Conservation (phyloP, 2,797 vertebrate genomes). For the Picus viridis region DNA sequence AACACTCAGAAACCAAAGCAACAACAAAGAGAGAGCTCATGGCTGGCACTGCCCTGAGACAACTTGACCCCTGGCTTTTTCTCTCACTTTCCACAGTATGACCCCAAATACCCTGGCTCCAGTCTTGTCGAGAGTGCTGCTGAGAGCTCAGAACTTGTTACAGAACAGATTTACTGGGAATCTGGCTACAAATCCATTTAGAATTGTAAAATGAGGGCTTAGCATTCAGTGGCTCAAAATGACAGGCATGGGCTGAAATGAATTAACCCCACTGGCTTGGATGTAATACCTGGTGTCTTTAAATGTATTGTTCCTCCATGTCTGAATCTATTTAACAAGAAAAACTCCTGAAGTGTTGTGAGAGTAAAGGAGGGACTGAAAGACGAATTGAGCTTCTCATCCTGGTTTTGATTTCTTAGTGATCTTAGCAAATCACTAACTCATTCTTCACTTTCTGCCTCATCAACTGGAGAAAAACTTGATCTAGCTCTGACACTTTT, state of each 20-base stretch:
- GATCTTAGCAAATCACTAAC: slow-evolving; percentile 63
- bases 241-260: slow-evolving; percentile 47
- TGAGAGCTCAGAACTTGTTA: slow-evolving; percentile 39
- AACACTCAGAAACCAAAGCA: not conserved
- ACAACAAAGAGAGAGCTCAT: not conserved
- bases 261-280: slow-evolving; percentile 53
- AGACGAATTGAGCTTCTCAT: slow-evolving; percentile 29
- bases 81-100: not conserved
- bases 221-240: slow-evolving; percentile 30
- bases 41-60: not conserved
- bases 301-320: slow-evolving; percentile 40
- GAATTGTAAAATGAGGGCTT: slow-evolving; percentile 54
- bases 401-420: slow-evolving; percentile 54
- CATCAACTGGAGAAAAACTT: slow-evolving; percentile 37
- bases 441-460: slow-evolving; percentile 63
- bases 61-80: not conserved
- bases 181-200: slow-evolving; percentile 49
- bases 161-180: slow-evolving; percentile 33
- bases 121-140: slow-evolving; percentile 16
- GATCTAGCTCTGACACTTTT: slow-evolving; percentile 57
- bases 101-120: not conserved
- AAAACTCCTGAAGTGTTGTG: slow-evolving; percentile 15
- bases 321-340: slow-evolving; percentile 39
- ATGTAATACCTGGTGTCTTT: slow-evolving; percentile 21
- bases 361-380: slow-evolving; percentile 34